These are phyloP conservation scores for Pollenia labialis DNA, from an alignment of 2,888 invertebrate species.

Conservation along the genomic window DNA sequence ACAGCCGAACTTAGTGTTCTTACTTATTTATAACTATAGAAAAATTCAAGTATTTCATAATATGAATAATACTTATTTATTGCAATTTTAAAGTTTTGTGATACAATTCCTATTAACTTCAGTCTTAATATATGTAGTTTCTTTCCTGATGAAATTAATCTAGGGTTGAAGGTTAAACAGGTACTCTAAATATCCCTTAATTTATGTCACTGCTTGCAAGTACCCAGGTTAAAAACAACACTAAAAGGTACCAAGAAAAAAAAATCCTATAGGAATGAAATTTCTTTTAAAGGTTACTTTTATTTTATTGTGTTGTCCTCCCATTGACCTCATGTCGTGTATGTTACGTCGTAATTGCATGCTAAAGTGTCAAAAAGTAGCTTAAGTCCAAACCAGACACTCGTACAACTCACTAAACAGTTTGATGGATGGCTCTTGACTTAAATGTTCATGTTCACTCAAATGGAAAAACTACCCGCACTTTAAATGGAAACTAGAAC, in stretches of 20 bases:
- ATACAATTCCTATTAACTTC: too few relatives aligned
- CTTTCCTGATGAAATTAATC: too few relatives aligned
- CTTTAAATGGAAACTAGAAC: slow-evolving; percentile 21
- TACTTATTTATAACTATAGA: too few relatives aligned
- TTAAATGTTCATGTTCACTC: slow-evolving; percentile 41
- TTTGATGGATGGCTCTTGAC: slow-evolving; percentile 46
- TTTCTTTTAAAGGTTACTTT: neutral
- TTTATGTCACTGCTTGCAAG: neutral
- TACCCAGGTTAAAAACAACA: slow-evolving; percentile 18
- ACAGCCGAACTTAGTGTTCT: too few relatives aligned
- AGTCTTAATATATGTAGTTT: too few relatives aligned
- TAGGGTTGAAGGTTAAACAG: neutral
- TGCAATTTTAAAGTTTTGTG: too few relatives aligned
- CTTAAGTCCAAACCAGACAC: slow-evolving; percentile 47
- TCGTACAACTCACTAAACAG: slow-evolving; percentile 22
- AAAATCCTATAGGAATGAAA: neutral
- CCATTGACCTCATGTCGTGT: slow-evolving; percentile 75
- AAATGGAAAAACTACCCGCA: slow-evolving; percentile 63
- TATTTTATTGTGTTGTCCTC: slow-evolving; percentile 64
- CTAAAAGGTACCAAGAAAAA: slow-evolving; percentile 34
- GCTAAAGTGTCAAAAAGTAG: slow-evolving; percentile 74
- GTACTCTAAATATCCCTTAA: neutral
- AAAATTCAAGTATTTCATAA: too few relatives aligned
- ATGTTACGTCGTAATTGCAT: slow-evolving; percentile 73
- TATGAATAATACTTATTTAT: too few relatives aligned